These are phyloP conservation scores for Cyprinodon diabolis DNA, from an alignment of 2,797 vertebrate species.

Conservation along the genomic window DNA sequence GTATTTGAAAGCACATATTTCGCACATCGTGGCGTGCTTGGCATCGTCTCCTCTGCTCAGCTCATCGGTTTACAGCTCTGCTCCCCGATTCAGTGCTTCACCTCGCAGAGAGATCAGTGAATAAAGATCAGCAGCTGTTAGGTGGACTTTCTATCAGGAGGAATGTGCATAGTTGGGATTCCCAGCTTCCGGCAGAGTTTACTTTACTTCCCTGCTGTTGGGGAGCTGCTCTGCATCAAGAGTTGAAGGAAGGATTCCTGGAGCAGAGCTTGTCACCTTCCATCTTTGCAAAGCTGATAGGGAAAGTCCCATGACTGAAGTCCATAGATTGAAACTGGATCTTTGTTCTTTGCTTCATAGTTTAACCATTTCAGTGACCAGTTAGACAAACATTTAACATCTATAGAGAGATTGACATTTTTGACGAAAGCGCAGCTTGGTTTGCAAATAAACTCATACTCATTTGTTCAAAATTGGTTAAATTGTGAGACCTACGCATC, in stretches of 20 bases:
- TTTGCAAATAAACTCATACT: neutral
- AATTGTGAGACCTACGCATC: neutral
- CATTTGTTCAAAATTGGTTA: neutral
- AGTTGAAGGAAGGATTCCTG: slow-evolving; percentile 63
- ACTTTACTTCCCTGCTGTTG: slow-evolving; percentile 9
- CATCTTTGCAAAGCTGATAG: slow-evolving; percentile 33
- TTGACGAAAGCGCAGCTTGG: neutral
- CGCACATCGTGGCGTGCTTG: neutral
- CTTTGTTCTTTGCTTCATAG: neutral
- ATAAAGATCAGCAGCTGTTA: slow-evolving; percentile 27
- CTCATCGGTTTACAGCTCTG: slow-evolving; percentile 23
- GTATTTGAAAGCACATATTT: slow-evolving; percentile 21
- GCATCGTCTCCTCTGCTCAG: slow-evolving; percentile 4
- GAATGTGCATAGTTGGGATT: slow-evolving; percentile 54
- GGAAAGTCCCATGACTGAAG: slow-evolving; percentile 37
- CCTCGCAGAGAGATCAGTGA: slow-evolving; percentile 7
- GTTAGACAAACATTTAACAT: neutral
- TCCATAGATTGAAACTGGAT: slow-evolving; percentile 15
- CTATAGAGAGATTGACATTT: neutral
- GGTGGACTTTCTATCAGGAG: slow-evolving; percentile 27
- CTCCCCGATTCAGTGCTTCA: slow-evolving; percentile 4
- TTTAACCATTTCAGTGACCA: neutral
- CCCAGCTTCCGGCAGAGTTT: slow-evolving; percentile 11
- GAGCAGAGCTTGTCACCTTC: slow-evolving; percentile 26
- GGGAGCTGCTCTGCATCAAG: slow-evolving; percentile 23